Evolutionary conservation across 2,113 vertebrate species (phyloP), one percentile per base, ranked within the genome.

Genomic region (Crotalus helleri): DNA sequence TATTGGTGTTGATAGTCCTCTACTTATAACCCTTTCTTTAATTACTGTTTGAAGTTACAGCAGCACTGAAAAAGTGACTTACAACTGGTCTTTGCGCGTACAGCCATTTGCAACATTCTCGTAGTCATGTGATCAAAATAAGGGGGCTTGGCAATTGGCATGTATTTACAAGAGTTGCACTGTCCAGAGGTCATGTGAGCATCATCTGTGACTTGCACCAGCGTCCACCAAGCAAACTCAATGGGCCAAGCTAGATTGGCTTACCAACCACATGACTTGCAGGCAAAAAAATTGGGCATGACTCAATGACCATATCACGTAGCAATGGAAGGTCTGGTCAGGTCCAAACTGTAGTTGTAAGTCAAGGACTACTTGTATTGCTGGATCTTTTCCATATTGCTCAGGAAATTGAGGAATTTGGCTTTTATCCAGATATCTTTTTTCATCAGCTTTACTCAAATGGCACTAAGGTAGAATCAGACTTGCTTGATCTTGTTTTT

Each of bases 371-470:
- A 61, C 9, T 61, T 26, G 24, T 23, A 6, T 95, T 96, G 89
- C 92, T 93, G 87, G 91, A 94, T 91, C 96, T 95, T 95, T 97
- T 94, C n/a, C 51, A 69, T 69, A n/a, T 69, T 21, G 13, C 64
- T 69, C 64, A 92, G 95, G 92, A 93, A 96, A 95, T 93, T 95
- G 96, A 53, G 94, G 92, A 95, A 96, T 95, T 89, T 59, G 95
- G 92, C 92, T 95, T 91, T 94, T 95, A 91, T 94, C 85, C 93
- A 92, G 88, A 94, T 95, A 95, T 93, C 93, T 51, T 93, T 93
- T 85, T 92, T 64, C 17, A 17, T 92, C 46, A 49, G 29, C 57
- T 11, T 4, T 92, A n/a, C 8, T 57, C 85, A 87, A 33, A 53
- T 26, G 29, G 58, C 85, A 64, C 46, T 17, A 88, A 87, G 59